Base-by-base conservation (phyloP, 2,888 invertebrate species). In the Drosophila demipolita region DNA sequence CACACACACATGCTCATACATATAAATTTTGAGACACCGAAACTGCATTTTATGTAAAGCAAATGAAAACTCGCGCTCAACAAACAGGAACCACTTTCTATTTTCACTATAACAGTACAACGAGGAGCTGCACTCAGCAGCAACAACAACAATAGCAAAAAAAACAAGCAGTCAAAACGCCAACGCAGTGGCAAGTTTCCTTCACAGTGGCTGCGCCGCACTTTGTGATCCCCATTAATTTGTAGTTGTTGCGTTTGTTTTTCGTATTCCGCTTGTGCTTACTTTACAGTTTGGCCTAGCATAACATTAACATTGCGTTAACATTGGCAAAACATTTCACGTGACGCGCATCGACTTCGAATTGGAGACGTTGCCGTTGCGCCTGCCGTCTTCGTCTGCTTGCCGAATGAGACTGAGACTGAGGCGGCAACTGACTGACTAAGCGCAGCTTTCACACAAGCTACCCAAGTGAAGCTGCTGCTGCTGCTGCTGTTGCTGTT, bases 71-170 rank as follows among this genome's bases (percentile, higher is more conserved):
- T 78, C 78, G 85, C 85, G 85, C 66, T 71, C 89, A 82, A 61
- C 75, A 80, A 87, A 90, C 90, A 91, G 90, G 82, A 91, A 92
- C 90, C 92, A 92, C 92, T 92, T 92, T 92, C 92, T 92, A 92
- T 92, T 92, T 92, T 92, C 90, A 89, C 91, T 90, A 90, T 90
- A 90, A 89, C 89, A 83, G 88, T 87, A 91, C 77, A 66, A 58
- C 33, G 74, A 72, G 71, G 71, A 82, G 70, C 80, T 71, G 74
- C 82, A 65, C 29, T 58, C 55, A 62, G 45, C 53, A 54, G n/a
- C 60, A 64, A 36, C 45, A 42, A 26, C 60, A 55, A 48, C 65
- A 49, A 35, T 61, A 48, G 23, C 70, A 62, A 59, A 33, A 50
- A 66, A n/a, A 73, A 68, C 55, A 64, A 65, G 57, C 42, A 54